Base-by-base conservation (phyloP, 2,113 vertebrate species). In the Pterophyllum scalare region DNA sequence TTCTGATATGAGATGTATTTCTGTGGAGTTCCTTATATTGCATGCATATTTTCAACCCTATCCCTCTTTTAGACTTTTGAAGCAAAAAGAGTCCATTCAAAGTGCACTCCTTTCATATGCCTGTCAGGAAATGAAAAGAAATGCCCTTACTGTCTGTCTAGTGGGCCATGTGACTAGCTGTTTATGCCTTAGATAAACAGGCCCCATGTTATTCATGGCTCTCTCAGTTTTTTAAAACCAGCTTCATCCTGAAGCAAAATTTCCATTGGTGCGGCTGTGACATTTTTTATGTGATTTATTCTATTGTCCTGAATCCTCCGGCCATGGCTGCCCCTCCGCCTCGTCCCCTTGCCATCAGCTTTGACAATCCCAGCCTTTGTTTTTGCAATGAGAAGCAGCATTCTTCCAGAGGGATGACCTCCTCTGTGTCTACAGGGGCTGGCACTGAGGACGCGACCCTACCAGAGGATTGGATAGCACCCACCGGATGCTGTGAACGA, bases 341-440 rank as follows among this genome's bases (percentile, higher is more conserved):
- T 83, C 54, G 35, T 80, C 80, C 77, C 83, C 89, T 87, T 75
- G 83, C 90, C 84, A 22, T 82, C 76, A 86, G 93, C 90, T 83
- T 35, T 88, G 90, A 95, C 93, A 95, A 94, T 93, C 88, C 88
- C 78, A 38, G 87, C 89, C 93, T 94, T 95, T 94, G 94, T 95
- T 92, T 93, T 89, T 81, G 87, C 87, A 76, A 94, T 93, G 93
- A 94, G 93, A 93, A 94, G 94, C 90, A 77, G 82, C 93, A 94
- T 95, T 95, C 90, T 95, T 93, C 81, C 90, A 91, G 87, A 83
- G 90, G 86, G 90, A 86, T 92, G 94, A 94, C 93, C 93, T 93
- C 93, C 87, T 89, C 87, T 92, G 87, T 94, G 86, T 93, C 87
- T 52, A 70, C 92, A 94, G 94, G 89, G 86, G 89, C 93, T 88